Conservation (phyloP, 2,113 vertebrate genomes). For the Tichodroma muraria region DNA sequence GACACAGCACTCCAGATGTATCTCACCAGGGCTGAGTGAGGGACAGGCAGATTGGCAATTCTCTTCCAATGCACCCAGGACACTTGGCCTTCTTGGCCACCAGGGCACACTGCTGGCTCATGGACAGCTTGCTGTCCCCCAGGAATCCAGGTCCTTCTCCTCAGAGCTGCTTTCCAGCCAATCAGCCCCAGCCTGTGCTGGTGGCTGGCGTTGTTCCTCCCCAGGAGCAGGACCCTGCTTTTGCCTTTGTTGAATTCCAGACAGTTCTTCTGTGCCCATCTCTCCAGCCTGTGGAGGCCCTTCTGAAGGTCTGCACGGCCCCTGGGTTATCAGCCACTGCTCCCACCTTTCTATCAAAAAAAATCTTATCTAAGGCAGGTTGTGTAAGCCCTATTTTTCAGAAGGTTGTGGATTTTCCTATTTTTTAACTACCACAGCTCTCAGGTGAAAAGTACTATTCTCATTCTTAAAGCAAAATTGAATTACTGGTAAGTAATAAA, state of each 20-base stretch:
- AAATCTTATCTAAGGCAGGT: neutral
- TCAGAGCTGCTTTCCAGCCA: neutral
- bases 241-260: neutral
- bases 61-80: neutral
- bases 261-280: neutral
- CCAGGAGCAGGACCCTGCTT: neutral
- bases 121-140: neutral
- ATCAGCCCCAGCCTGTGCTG: neutral
- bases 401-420: neutral
- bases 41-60: accelerated
- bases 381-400: neutral
- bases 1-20: neutral
- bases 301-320: neutral
- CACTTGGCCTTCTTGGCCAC: neutral
- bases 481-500: neutral
- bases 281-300: accelerated
- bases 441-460: neutral
- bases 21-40: neutral
- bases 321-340: neutral
- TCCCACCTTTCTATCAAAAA: neutral
- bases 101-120: neutral
- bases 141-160: neutral
- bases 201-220: neutral
- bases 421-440: neutral
- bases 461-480: neutral